Evolutionary conservation across 2,113 vertebrate species (phyloP).

Genomic region (Eudyptes chrysolophus): DNA sequence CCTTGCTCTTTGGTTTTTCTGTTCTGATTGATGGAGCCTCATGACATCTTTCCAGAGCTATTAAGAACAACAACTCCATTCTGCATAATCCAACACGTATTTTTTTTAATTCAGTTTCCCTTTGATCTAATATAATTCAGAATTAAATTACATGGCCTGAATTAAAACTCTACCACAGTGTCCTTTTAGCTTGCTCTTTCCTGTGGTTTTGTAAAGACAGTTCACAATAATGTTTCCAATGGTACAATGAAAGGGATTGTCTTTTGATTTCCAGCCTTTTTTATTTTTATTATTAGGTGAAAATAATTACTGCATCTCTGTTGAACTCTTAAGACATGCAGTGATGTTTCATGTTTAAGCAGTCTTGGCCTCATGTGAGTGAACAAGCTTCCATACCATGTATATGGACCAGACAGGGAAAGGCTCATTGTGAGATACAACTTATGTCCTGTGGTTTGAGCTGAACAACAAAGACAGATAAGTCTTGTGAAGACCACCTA

Average conservation of each 20-base stretch:
- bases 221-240: background rate
- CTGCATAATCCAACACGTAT: background rate
- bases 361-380: background rate
- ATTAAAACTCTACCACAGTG: background rate
- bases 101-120: background rate
- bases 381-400: background rate
- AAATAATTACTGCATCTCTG: background rate
- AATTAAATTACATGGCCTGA: constrained; percentile 16
- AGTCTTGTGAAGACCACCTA: background rate
- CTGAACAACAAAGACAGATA: background rate
- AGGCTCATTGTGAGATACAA: background rate
- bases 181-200: background rate
- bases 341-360: background rate
- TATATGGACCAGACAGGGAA: background rate
- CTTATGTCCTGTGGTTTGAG: background rate
- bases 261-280: background rate
- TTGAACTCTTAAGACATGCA: background rate
- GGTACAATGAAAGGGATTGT: background rate
- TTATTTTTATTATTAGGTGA: background rate
- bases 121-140: constrained; percentile 34
- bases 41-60: background rate
- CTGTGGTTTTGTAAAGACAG: background rate
- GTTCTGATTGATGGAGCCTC: background rate
- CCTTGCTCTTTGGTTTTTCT: constrained; percentile 2
- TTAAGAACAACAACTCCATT: constrained; percentile 21